phyloP scores from a whole-genome alignment of 37 sponge, comb jelly and placozoan genomes.

The Bolinopsis microptera region DNA sequence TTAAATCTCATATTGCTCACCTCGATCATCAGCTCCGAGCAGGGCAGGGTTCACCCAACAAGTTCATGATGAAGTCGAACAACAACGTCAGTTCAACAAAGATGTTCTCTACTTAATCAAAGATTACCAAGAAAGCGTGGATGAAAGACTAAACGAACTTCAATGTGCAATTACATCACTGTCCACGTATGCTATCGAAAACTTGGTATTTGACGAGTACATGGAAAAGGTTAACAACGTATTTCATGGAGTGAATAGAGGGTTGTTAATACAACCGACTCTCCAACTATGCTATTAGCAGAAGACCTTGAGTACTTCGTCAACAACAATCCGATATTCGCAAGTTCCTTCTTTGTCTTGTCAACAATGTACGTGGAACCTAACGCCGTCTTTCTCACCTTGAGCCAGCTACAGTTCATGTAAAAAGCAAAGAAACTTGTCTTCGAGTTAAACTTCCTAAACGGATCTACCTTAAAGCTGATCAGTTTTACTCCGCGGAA shows the following conservation, averaged over 20 bases:
- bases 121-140: not conserved
- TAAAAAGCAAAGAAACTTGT: not conserved
- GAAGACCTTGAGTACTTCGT: not conserved
- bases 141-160: not conserved
- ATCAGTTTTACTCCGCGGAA: not conserved
- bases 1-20: not conserved
- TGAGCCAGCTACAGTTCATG: not conserved
- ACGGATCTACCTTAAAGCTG: not conserved
- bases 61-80: not conserved
- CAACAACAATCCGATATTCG: not conserved
- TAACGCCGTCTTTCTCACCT: not conserved
- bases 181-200: not conserved
- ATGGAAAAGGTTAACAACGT: not conserved
- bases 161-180: not conserved
- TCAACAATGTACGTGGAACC: not conserved
- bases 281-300: not conserved
- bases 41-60: not conserved
- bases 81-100: not conserved
- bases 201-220: not conserved
- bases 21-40: not conserved
- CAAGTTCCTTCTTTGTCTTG: not conserved
- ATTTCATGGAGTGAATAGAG: not conserved
- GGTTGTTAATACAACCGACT: not conserved
- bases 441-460: not conserved
- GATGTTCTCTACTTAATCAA: not conserved